Conservation (phyloP, 2,888 invertebrate species). For the Drosophila rubida region DNA sequence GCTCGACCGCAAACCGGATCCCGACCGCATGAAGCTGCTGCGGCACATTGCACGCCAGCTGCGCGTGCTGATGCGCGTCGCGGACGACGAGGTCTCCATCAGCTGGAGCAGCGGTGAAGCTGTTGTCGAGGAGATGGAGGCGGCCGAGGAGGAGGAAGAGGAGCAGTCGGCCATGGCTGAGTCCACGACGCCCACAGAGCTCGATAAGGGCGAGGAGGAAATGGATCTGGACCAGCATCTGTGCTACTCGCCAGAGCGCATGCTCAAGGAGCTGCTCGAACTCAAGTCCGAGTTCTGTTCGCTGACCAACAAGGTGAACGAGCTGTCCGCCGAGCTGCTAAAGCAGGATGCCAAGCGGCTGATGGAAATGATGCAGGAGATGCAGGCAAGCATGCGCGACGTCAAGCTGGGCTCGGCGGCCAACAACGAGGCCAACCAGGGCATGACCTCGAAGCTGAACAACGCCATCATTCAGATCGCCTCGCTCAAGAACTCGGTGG, state of each 20-base stretch:
- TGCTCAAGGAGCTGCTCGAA: constrained; percentile 76
- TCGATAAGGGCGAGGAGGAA: constrained; percentile 61
- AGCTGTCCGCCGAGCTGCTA: constrained; percentile 68
- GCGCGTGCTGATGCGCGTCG: constrained; percentile 51
- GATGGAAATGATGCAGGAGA: constrained; percentile 57
- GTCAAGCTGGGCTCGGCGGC: constrained; percentile 36
- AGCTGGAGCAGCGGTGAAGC: constrained; percentile 65
- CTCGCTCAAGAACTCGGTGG: constrained; percentile 49
- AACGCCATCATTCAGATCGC: constrained; percentile 37
- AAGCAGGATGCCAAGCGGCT: constrained; percentile 71
- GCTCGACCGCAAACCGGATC: constrained; percentile 64
- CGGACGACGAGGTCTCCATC: constrained; percentile 48
- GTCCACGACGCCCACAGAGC: constrained; percentile 46
- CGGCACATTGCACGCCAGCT: constrained; percentile 58
- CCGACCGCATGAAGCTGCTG: constrained; percentile 50
- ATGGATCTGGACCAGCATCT: constrained; percentile 68
- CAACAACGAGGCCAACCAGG: constrained; percentile 53
- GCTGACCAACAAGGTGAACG: constrained; percentile 79
- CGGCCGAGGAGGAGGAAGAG: constrained; percentile 48
- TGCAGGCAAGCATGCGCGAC: constrained; percentile 65
- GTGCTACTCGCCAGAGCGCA: constrained; percentile 73
- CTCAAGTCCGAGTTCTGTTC: constrained; percentile 76
- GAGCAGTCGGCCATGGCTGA: constrained; percentile 16
- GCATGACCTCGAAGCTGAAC: constrained; percentile 37
- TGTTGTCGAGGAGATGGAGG: constrained; percentile 34